These are phyloP conservation scores for Monoplex corrugatus DNA, from an alignment of 2,888 invertebrate species.

Conservation along the genomic window DNA sequence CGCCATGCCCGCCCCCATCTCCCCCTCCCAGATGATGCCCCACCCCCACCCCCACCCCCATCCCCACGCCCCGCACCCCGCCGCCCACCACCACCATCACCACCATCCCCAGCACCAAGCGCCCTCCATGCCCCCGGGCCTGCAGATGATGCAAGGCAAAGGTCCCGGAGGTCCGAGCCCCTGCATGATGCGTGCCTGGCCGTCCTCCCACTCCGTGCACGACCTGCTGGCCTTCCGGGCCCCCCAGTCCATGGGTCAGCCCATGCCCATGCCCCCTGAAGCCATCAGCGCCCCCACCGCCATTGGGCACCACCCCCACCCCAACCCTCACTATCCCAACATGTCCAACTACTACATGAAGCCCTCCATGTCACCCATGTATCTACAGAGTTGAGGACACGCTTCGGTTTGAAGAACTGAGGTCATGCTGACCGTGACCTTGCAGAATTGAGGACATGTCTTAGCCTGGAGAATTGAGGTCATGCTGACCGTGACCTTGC, in stretches of 20 bases:
- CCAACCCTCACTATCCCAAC: slow-evolving; percentile 71
- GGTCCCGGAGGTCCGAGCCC: slow-evolving; percentile 71
- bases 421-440: background rate
- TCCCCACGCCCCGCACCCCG: slow-evolving; percentile 56
- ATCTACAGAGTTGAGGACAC: slow-evolving; percentile 73
- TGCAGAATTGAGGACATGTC: background rate
- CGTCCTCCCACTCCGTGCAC: slow-evolving; percentile 79
- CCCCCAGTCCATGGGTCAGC: slow-evolving; percentile 69
- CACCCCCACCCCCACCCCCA: slow-evolving; percentile 53
- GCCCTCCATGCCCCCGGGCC: slow-evolving; percentile 10
- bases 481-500: background rate
- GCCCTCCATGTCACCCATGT: slow-evolving; percentile 76
- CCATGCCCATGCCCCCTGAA: slow-evolving; percentile 61
- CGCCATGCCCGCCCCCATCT: slow-evolving; percentile 49
- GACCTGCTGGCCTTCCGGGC: slow-evolving; percentile 75
- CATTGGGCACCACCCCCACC: slow-evolving; percentile 60
- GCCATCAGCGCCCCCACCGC: slow-evolving; percentile 53
- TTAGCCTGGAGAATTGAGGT: background rate
- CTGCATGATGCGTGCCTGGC: slow-evolving; percentile 78
- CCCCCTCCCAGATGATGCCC: slow-evolving; percentile 63
- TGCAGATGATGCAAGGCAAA: slow-evolving; percentile 61
- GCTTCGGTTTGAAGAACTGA: background rate
- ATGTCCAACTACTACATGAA: slow-evolving; percentile 69
- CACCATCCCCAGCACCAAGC: slow-evolving; percentile 58
- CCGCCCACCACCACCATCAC: slow-evolving; percentile 61